A percentile compares a stretch with the other conserved stretches of the same genome.
Conservation (phyloP, 2,797 vertebrate genomes). For the Pithecia hirsuta region DNA sequence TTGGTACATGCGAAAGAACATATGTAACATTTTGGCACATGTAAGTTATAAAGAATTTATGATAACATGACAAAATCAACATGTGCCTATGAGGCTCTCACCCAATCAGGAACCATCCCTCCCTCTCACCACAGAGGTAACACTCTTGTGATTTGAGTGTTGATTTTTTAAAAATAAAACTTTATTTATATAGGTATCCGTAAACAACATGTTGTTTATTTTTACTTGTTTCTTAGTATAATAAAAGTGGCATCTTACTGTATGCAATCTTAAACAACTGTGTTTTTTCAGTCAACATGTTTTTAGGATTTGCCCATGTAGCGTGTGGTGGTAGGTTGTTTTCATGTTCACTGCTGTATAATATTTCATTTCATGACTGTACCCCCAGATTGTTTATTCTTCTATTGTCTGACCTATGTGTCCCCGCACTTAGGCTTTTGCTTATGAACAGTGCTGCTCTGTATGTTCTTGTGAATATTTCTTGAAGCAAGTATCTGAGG, state of each 20-base stretch:
- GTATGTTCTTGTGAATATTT: not conserved
- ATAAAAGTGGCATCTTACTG: not conserved
- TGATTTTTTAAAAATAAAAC: conserved; percentile 27
- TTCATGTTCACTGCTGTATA: conserved; percentile 21
- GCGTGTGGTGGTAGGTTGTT: not conserved
- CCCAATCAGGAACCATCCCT: not conserved
- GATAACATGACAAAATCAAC: not conserved
- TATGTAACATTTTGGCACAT: not conserved
- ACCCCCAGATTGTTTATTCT: not conserved
- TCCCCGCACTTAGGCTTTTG: not conserved
- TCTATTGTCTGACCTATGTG: not conserved
- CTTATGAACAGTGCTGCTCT: not conserved
- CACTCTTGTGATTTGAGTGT: not conserved
- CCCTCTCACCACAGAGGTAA: not conserved
- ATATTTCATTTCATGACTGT: not conserved
- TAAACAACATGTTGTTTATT: not conserved
- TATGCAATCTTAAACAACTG: not conserved
- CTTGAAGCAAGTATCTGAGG: not conserved
- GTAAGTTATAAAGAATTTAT: not conserved
- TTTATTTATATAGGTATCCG: not conserved
- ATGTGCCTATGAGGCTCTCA: not conserved
- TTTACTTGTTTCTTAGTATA: not conserved
- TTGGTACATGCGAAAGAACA: conserved; percentile 26
- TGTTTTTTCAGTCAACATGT: not conserved
- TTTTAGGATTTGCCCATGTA: not conserved